Evolutionary conservation across 2,888 invertebrate species (phyloP), one percentile per base, ranked within the genome.

Genomic region (Phlogophora meticulosa): DNA sequence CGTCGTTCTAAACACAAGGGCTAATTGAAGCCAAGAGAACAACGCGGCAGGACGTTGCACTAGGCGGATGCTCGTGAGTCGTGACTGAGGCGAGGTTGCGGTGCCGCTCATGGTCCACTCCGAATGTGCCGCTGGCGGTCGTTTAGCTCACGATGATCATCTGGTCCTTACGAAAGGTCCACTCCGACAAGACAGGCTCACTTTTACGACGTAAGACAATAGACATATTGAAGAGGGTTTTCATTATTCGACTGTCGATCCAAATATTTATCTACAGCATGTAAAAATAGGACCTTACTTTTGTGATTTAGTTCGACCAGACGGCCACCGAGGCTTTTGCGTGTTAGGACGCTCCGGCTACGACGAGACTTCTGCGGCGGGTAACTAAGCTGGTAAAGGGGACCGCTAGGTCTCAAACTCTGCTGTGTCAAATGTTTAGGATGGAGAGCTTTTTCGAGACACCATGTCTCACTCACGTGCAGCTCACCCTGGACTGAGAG

Each of bases 1-100:
- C 46, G 28, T 22, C 36, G n/a, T 38, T 20, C 24, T n/a, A 22
- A 57, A 57, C 52, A 53, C 32, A 56, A 11, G 22, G 7, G 15
- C 22, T 20, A 15, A 42, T 15, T 10, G n/a, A 43, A 55, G 46
- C 40, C 40, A 13, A 34, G 42, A 38, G 11, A 17, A 38, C 10
- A 22, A 32, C 17, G 42, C 36, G 38, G 22, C n/a, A n/a, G 13
- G 20, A n/a, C 36, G 34, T 40, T 36, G 52, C 57, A 43, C 3
- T 20, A 17, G 48, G 38, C 48, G 46, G 56, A 42, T 32, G 32
- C 5, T 22, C 43, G 51, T 45, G 65, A 51, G 5, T 22, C 43
- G 51, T 45, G 65, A 51, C 7, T 3, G 22, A 40, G 56, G 45
- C 55, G 28, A 61, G 57, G 61, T n/a, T 51, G 52, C 43, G 48